Percentiles rank a stretch among this genome's conserved stretches.
Evolutionary conservation across 92 coral and sea anemone species (phyloP).

Genomic region (Muricea muricata): DNA sequence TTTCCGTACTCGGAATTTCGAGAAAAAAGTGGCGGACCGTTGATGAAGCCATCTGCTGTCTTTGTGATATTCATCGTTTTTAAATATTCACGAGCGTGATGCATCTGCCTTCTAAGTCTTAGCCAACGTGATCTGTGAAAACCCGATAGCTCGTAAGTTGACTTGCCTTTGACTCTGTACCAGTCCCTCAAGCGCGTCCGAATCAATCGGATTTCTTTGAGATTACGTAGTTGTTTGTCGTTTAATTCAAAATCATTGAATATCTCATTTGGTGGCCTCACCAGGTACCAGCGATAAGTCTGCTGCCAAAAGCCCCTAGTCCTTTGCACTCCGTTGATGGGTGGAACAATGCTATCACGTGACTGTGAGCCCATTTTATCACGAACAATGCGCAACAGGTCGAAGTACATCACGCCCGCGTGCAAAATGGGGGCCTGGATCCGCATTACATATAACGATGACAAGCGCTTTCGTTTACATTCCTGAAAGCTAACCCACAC

Average conservation of each 20-base stretch:
- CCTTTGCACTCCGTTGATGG: conserved; percentile 33
- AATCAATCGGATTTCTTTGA: conserved; percentile 47
- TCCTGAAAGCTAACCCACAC: conserved; percentile 59
- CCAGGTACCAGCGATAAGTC: conserved; percentile 67
- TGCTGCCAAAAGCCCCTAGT: conserved; percentile 60
- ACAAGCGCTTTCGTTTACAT: conserved; percentile 10
- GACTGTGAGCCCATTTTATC: conserved; percentile 34
- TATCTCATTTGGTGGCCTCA: conserved; percentile 20
- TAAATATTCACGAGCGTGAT: conserved; percentile 10
- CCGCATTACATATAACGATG: conserved; percentile 7
- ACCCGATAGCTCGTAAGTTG: conserved; percentile 44
- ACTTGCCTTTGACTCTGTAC: conserved; percentile 46
- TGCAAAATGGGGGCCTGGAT: conserved; percentile 39
- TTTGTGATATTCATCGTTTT: conserved; percentile 11
- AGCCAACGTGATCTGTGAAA: conserved; percentile 43
- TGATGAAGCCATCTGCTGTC: neutral
- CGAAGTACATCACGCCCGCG: conserved; percentile 51
- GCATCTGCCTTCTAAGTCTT: neutral
- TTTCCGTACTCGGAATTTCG: conserved; percentile 49
- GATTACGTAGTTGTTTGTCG: conserved; percentile 23
- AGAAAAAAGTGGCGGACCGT: conserved; percentile 64
- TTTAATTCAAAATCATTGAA: conserved; percentile 27
- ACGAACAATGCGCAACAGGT: conserved; percentile 48
- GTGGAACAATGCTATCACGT: conserved; percentile 71
- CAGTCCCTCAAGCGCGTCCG: conserved; percentile 56